These are phyloP conservation scores for Acleris cristana DNA, from an alignment of 2,888 invertebrate genomes.

Conservation along the genomic window DNA sequence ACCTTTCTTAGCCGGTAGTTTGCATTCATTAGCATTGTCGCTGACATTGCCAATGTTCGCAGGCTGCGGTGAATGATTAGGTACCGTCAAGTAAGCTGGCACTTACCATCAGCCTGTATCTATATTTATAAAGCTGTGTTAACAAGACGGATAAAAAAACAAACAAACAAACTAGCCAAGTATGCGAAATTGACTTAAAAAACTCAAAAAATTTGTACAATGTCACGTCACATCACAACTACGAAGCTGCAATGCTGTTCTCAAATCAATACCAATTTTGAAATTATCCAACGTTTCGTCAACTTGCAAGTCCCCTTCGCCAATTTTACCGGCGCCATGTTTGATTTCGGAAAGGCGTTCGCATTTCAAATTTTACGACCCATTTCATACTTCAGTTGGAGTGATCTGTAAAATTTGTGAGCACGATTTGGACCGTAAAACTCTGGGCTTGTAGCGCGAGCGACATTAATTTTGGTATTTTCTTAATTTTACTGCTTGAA, in stretches of 20 bases:
- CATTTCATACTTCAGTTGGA: conserved; percentile 29
- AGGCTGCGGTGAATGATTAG: no score
- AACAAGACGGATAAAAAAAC: no score
- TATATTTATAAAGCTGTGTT: no score
- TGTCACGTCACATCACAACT: no score
- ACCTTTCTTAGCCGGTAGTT: neutral
- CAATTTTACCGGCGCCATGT: conserved; percentile 15
- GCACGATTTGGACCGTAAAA: conserved; percentile 32
- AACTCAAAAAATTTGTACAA: no score
- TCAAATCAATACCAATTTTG: neutral
- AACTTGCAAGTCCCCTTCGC: conserved; percentile 16
- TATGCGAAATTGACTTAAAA: no score
- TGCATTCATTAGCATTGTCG: no score
- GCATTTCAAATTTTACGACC: conserved; percentile 34
- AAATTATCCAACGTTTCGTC: conserved; percentile 3
- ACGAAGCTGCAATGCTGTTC: neutral
- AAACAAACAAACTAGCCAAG: no score
- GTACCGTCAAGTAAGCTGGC: no score
- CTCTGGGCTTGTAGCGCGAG: conserved; percentile 7
- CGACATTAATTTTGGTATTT: conserved; percentile 28
- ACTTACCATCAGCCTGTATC: no score
- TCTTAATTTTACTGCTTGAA: conserved; percentile 19
- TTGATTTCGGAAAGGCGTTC: conserved; percentile 27
- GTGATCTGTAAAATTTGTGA: conserved; percentile 35
- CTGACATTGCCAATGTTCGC: no score